These are phyloP conservation scores for Odontesthes bonariensis DNA, from an alignment of 2,113 vertebrate genomes.

Conservation along the genomic window DNA sequence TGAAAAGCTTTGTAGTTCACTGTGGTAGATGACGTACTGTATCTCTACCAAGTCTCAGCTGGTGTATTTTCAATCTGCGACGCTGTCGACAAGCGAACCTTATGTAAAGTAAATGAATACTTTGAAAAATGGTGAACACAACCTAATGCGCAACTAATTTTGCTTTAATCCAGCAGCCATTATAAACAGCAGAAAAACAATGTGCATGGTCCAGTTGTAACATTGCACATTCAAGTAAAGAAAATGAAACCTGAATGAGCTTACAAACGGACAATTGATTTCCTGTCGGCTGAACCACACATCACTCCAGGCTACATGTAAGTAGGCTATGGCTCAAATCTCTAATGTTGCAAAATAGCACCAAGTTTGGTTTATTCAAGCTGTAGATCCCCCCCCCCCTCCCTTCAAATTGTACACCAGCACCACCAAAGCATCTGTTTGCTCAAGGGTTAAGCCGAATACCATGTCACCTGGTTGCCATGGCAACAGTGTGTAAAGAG, in stretches of 20 bases:
- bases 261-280: constrained; percentile 27
- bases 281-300: not conserved
- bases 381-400: not conserved
- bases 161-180: not conserved
- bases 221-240: not conserved
- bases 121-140: not conserved
- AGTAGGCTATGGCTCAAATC: not conserved
- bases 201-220: constrained; percentile 2
- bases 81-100: not conserved
- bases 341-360: not conserved
- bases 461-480: constrained; percentile 64
- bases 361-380: not conserved
- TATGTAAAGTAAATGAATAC: not conserved
- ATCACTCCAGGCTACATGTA: not conserved
- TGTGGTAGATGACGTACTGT: not conserved
- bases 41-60: not conserved
- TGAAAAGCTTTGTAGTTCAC: not conserved
- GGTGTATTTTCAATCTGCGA: not conserved
- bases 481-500: constrained; percentile 44
- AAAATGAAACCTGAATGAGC: constrained; percentile 13
- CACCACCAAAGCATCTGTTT: constrained; percentile 19
- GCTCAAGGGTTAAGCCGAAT: not conserved
- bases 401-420: not conserved
- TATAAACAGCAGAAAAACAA: not conserved
- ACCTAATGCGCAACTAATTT: not conserved